These are phyloP conservation scores for Pseudoips prasinana DNA, from an alignment of 2,888 invertebrate species.

Conservation along the genomic window DNA sequence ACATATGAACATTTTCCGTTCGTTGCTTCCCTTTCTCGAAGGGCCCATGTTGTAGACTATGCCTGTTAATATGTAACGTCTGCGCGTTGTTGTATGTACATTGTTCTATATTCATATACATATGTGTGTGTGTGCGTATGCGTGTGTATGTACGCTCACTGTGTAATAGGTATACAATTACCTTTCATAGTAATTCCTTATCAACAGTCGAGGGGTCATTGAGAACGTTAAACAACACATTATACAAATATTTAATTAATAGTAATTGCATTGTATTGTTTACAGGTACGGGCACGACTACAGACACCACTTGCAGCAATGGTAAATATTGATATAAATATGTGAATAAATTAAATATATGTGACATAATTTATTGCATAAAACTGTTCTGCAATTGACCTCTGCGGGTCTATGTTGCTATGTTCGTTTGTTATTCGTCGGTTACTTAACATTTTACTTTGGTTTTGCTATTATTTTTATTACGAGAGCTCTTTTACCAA, in stretches of 20 bases:
- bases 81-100: too few species aligned
- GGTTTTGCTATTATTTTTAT: too few species aligned
- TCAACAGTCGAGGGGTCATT: background rate
- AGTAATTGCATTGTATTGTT: conserved; percentile 17
- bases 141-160: too few species aligned
- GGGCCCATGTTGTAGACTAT: too few species aligned
- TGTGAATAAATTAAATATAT: conserved; percentile 5
- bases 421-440: background rate
- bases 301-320: conserved; percentile 55
- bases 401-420: background rate
- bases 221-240: background rate
- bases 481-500: too few species aligned
- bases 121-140: too few species aligned
- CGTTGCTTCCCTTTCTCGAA: too few species aligned
- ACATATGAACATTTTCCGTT: too few species aligned
- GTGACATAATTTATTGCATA: background rate
- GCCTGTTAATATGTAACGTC: too few species aligned
- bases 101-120: too few species aligned
- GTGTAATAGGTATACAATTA: too few species aligned
- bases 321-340: conserved; percentile 42
- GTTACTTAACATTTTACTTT: too few species aligned
- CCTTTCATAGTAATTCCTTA: background rate
- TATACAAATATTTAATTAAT: background rate
- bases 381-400: background rate
- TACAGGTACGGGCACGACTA: conserved; percentile 39